These are phyloP conservation scores for Chrysoperla carnea DNA, from an alignment of 1,140 invertebrate genomes.

Conservation along the genomic window DNA sequence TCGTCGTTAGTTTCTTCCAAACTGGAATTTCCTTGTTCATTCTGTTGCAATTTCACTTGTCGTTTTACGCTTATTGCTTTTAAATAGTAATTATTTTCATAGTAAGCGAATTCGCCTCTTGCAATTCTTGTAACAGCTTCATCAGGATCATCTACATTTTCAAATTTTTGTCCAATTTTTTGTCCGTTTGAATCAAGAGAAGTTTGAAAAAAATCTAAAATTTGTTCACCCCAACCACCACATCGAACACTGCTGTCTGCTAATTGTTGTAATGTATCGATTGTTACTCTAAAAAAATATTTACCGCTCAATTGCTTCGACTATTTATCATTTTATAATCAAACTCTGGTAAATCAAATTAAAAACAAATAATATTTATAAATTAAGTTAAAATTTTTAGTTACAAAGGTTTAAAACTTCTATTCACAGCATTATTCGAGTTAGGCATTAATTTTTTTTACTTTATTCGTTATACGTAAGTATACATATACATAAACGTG, in stretches of 20 bases:
- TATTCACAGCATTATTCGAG: too few species aligned
- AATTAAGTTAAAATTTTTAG: too few species aligned
- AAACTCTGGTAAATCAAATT: neutral
- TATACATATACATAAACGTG: neutral
- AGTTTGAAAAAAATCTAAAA: constrained; percentile 45
- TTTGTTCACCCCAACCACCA: constrained; percentile 49
- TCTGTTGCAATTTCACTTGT: constrained; percentile 21
- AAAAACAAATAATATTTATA: too few species aligned
- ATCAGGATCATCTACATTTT: constrained; percentile 33
- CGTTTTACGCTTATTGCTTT: constrained; percentile 38
- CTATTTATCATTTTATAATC: neutral
- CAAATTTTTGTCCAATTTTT: constrained; percentile 45
- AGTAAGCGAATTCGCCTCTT: constrained; percentile 53
- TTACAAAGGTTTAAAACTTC: too few species aligned
- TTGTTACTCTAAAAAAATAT: constrained; percentile 38
- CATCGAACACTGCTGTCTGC: constrained; percentile 38
- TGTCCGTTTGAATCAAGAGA: constrained; percentile 42
- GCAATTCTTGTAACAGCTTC: constrained; percentile 41
- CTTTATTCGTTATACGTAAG: neutral
- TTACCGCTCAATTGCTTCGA: too few species aligned
- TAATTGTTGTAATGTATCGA: constrained; percentile 52
- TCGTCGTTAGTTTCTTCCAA: constrained; percentile 3
- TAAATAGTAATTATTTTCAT: constrained; percentile 58
- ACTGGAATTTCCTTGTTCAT: neutral
- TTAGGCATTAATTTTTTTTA: too few species aligned